Evolutionary conservation across 1,140 invertebrate species (phyloP).

Genomic region (Zaprionus ornatus): DNA sequence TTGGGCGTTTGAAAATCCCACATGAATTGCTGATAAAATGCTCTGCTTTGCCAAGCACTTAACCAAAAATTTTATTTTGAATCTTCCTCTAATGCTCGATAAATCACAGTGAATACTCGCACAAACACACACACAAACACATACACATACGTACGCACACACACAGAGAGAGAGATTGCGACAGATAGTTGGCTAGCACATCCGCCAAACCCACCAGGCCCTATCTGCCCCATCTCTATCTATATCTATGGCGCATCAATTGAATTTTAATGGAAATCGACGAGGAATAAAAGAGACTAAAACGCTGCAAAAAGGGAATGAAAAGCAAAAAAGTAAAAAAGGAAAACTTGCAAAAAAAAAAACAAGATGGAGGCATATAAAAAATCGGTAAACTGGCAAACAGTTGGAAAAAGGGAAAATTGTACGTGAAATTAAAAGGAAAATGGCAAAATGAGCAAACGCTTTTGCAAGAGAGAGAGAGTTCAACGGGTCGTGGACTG

Average conservation of each 20-base stretch:
- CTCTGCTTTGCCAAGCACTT: conserved; percentile 74
- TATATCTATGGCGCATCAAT: conserved; percentile 68
- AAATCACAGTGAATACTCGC: conserved; percentile 57
- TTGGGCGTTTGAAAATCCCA: conserved; percentile 53
- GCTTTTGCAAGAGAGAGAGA: conserved; percentile 47
- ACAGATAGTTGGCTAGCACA: conserved; percentile 66
- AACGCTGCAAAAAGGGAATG: conserved; percentile 67
- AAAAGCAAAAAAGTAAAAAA: conserved; percentile 14
- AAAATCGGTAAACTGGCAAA: conserved; percentile 39
- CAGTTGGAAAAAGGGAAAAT: conserved; percentile 67
- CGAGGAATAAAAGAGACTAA: conserved; percentile 82
- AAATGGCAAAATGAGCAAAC: conserved; percentile 71
- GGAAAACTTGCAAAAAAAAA: conserved; percentile 10
- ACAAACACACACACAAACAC: conserved; percentile 27
- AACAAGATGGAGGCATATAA: conserved; percentile 10
- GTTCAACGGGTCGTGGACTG: conserved; percentile 60
- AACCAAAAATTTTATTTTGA: conserved; percentile 77
- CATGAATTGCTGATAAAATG: conserved; percentile 74
- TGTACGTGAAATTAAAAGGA: conserved; percentile 73
- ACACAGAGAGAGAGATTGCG: conserved; percentile 43
- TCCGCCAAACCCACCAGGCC: conserved; percentile 34
- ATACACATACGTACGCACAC: neutral
- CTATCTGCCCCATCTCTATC: neutral
- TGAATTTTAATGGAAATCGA: conserved; percentile 83
- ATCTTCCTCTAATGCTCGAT: conserved; percentile 78